A percentile compares a stretch with the other conserved stretches of the same genome.
These are phyloP conservation scores for Ptychadena robeensis DNA, from an alignment of 2,797 vertebrate genomes.

Conservation along the genomic window DNA sequence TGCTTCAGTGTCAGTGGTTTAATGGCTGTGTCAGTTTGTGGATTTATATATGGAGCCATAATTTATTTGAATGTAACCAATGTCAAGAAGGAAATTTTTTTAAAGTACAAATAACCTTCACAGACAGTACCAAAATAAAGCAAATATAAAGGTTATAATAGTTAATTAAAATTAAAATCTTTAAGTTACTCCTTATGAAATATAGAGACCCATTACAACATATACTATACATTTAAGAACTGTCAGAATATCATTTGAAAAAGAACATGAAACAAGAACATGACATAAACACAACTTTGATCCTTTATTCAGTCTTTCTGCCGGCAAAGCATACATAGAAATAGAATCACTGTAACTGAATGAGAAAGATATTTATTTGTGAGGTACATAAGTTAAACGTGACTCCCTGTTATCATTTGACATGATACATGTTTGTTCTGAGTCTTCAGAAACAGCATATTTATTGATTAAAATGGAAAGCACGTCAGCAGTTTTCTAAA, in stretches of 20 bases:
- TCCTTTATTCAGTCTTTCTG: not conserved
- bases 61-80: too few relatives aligned
- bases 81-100: too few relatives aligned
- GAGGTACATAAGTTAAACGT: not conserved
- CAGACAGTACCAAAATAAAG: too few relatives aligned
- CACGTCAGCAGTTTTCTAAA: slow-evolving; percentile 45
- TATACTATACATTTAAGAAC: too few relatives aligned
- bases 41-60: too few relatives aligned
- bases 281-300: not conserved
- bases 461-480: slow-evolving; percentile 40
- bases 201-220: too few relatives aligned
- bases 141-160: too few relatives aligned
- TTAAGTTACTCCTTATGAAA: too few relatives aligned
- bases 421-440: slow-evolving; percentile 19
- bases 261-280: not conserved
- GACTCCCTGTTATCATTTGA: slow-evolving; percentile 14
- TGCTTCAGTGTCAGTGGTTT: too few relatives aligned
- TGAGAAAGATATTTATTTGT: slow-evolving; percentile 30
- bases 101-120: too few relatives aligned
- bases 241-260: not conserved
- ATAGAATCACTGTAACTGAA: not conserved
- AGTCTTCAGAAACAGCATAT: slow-evolving; percentile 37
- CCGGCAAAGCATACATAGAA: not conserved
- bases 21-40: too few relatives aligned
- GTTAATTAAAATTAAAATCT: too few relatives aligned